Conservation (phyloP, 37 sponge, comb jelly and placozoan genomes). For the Oscarella lobularis region DNA sequence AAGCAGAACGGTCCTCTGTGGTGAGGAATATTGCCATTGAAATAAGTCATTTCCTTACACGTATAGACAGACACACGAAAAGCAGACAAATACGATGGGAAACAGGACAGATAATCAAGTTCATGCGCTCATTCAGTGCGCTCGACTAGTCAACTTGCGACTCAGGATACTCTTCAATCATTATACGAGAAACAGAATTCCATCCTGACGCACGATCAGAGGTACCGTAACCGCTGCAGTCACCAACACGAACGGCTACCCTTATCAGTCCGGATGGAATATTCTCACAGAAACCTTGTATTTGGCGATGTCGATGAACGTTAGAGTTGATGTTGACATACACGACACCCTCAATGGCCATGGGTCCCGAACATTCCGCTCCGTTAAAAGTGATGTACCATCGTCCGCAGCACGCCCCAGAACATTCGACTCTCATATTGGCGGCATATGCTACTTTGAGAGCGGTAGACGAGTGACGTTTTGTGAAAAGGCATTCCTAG, state of each 20-base stretch:
- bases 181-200: neutral
- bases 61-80: no score
- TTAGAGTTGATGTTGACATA: neutral
- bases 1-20: no score
- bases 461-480: neutral
- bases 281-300: neutral
- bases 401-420: neutral
- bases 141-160: no score
- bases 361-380: neutral
- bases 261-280: neutral
- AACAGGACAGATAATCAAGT: no score
- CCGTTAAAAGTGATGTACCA: neutral
- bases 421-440: neutral
- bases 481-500: neutral
- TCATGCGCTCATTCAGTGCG: no score
- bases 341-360: neutral
- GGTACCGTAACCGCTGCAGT: neutral
- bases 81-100: no score
- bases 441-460: neutral
- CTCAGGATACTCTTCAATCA: neutral
- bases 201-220: neutral
- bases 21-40: no score
- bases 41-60: no score
- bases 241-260: neutral
- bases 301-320: neutral